Percentiles rank a stretch among this genome's conserved stretches.
Evolutionary conservation across 2,113 vertebrate genomes (phyloP).

Genomic region (Serinus canaria): DNA sequence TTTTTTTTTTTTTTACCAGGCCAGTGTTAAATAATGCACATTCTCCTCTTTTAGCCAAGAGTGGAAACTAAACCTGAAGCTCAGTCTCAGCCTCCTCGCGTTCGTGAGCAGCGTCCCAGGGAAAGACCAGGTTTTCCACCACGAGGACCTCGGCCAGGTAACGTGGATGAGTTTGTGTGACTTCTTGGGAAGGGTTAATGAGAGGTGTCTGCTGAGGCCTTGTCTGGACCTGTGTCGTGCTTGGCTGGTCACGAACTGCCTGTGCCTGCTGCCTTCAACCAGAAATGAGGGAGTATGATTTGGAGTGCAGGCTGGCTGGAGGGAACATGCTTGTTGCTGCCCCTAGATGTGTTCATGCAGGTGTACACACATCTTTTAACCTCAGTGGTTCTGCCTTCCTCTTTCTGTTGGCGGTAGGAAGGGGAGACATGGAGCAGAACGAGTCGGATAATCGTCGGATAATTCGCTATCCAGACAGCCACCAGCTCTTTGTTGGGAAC

Average conservation of each 20-base stretch:
- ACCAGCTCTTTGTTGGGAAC: constrained; percentile 96
- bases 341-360: accelerated
- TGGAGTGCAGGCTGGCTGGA: background rate
- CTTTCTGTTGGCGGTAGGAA: constrained; percentile 64
- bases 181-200: background rate
- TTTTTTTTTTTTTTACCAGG: background rate
- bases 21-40: background rate
- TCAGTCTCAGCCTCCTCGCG: constrained; percentile 80
- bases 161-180: background rate
- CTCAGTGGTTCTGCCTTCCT: background rate
- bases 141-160: constrained; percentile 89
- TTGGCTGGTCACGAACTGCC: background rate
- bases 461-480: constrained; percentile 91
- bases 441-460: constrained; percentile 89
- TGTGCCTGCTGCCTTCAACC: background rate
- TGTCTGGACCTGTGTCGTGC: background rate
- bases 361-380: background rate
- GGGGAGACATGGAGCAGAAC: constrained; percentile 83
- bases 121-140: constrained; percentile 86
- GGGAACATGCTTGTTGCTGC: background rate
- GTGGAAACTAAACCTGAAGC: constrained; percentile 87
- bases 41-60: constrained; percentile 79
- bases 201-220: background rate
- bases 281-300: background rate
- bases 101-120: constrained; percentile 89